Percentiles rank a stretch among this genome's conserved stretches.
These are phyloP conservation scores for Fistularia tabacaria DNA, from an alignment of 2,797 vertebrate genomes.

Conservation along the genomic window DNA sequence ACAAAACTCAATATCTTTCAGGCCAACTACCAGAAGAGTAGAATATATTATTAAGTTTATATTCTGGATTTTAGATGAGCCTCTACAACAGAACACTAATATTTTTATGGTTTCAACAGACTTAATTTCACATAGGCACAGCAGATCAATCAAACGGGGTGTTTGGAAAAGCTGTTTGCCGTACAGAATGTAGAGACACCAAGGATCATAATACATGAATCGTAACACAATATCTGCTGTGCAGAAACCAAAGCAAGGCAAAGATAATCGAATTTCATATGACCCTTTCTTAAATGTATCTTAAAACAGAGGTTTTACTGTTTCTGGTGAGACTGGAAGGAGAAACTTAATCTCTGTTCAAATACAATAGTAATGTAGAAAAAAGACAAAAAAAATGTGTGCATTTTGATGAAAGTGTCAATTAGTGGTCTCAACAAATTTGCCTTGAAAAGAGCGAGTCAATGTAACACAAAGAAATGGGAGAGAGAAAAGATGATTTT, in stretches of 20 bases:
- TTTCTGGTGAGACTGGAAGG: too few species aligned
- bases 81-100: constrained; percentile 1
- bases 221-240: neutral
- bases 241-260: neutral
- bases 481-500: too few species aligned
- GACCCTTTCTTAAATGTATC: too few species aligned
- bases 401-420: too few species aligned
- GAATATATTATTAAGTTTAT: constrained; percentile 25
- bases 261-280: too few species aligned
- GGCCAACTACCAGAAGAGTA: constrained; percentile 24
- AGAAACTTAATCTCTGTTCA: too few species aligned
- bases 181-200: constrained; percentile 3
- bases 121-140: constrained; percentile 26
- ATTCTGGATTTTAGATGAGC: constrained; percentile 18
- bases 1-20: constrained; percentile 42
- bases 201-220: constrained; percentile 19
- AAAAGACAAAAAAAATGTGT: too few species aligned
- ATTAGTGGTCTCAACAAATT: too few species aligned
- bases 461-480: too few species aligned
- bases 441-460: too few species aligned
- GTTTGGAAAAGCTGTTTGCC: constrained; percentile 1
- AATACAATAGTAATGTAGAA: too few species aligned
- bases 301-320: too few species aligned
- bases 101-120: neutral
- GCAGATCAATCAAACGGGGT: constrained; percentile 11